These are phyloP conservation scores for Eumacrocentrus americanus DNA, from an alignment of 2,888 invertebrate genomes.

Conservation along the genomic window DNA sequence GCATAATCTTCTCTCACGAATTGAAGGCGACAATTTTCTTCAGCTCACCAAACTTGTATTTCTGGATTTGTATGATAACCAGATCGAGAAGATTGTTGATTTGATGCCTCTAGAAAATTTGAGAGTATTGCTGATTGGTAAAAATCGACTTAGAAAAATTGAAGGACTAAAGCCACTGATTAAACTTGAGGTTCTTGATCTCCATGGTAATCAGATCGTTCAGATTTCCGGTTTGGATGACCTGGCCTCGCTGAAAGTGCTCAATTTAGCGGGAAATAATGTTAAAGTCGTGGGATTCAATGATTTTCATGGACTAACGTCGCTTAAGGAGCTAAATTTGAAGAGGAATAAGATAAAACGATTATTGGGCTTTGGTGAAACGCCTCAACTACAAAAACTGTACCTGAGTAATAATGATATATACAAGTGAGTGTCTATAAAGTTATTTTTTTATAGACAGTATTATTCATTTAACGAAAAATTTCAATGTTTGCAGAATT, in stretches of 20 bases:
- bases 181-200: conserved; percentile 87
- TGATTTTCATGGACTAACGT: conserved; percentile 79
- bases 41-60: conserved; percentile 81
- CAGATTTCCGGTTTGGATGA: conserved; percentile 74
- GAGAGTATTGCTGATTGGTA: conserved; percentile 86
- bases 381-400: conserved; percentile 76
- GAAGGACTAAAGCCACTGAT: conserved; percentile 75
- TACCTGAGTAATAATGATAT: conserved; percentile 85
- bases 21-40: conserved; percentile 68
- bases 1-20: conserved; percentile 84
- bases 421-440: conserved; percentile 64
- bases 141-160: conserved; percentile 84
- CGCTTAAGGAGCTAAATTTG: conserved; percentile 85
- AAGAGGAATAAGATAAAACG: conserved; percentile 84
- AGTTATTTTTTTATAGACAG: conserved; percentile 18
- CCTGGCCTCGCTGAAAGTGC: conserved; percentile 80
- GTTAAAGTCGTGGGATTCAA: conserved; percentile 77
- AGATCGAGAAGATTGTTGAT: conserved; percentile 84
- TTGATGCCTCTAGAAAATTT: conserved; percentile 79
- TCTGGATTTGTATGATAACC: conserved; percentile 93
- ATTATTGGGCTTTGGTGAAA: conserved; percentile 79
- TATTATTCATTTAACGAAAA: conserved; percentile 1
- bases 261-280: conserved; percentile 92
- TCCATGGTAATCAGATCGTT: conserved; percentile 89
- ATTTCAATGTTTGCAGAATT: conserved; percentile 65